phyloP scores from a whole-genome alignment of 2,113 vertebrate genomes.

The Diadophis punctatus region DNA sequence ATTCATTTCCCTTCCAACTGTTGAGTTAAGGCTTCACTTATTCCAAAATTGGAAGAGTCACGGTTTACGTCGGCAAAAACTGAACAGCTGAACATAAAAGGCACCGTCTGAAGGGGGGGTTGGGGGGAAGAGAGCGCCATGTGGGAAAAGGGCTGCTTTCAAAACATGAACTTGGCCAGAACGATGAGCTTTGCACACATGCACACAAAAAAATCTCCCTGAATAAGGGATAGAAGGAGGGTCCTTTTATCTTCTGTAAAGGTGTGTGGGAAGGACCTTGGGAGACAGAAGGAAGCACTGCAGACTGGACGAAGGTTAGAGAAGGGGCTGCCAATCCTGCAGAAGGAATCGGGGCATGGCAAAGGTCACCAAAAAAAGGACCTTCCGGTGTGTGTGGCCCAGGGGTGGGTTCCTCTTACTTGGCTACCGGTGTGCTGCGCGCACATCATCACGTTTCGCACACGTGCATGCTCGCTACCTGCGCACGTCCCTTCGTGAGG shows the following conservation, averaged over 20 bases:
- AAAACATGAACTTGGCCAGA: neutral
- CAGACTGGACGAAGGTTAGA: neutral
- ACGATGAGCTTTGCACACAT: neutral
- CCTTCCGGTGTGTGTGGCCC: neutral
- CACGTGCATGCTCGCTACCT: no score
- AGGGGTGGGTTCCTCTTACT: no score
- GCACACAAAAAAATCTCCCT: neutral
- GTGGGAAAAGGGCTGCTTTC: neutral
- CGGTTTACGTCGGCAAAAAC: neutral
- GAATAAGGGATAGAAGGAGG: neutral
- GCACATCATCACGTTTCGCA: no score
- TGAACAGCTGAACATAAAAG: neutral
- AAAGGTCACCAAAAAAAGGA: neutral
- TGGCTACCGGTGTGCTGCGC: no score
- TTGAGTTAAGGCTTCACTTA: constrained; percentile 21
- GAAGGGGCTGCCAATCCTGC: neutral
- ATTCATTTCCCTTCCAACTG: constrained; percentile 63
- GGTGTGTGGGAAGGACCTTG: neutral
- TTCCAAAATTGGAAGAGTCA: constrained; percentile 27
- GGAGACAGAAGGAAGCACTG: neutral
- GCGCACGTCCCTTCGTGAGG: no score
- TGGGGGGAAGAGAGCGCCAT: fast-evolving
- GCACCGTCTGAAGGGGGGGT: neutral
- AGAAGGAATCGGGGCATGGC: neutral
- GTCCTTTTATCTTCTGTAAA: neutral